Evolutionary conservation across 2,113 vertebrate genomes (phyloP).

Genomic region (western clawed frog (Xenopus tropicalis)): DNA sequence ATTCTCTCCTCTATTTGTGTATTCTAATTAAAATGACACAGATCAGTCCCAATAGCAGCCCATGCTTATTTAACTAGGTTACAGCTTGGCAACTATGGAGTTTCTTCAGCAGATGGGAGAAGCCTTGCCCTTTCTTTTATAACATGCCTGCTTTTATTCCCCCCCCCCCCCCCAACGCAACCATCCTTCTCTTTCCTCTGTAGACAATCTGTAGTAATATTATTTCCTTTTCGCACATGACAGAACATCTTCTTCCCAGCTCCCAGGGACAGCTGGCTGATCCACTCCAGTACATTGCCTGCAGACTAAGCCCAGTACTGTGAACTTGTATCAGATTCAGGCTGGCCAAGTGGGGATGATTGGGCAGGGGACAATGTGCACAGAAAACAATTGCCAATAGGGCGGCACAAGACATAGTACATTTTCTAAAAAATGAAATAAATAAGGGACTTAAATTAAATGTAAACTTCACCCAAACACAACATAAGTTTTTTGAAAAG

Average conservation of each 20-base stretch:
- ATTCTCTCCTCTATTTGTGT: conserved; percentile 21
- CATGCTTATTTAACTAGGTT: conserved; percentile 36
- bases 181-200: conserved; percentile 16
- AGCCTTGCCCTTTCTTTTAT: conserved; percentile 21
- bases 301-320: conserved; percentile 31
- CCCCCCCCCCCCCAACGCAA: background rate
- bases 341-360: conserved; percentile 29
- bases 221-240: conserved; percentile 39
- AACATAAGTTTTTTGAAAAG: too few species aligned
- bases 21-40: conserved; percentile 37
- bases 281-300: conserved; percentile 29
- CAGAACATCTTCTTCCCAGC: conserved; percentile 23
- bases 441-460: too few species aligned
- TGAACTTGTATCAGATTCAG: conserved; percentile 13
- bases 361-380: conserved; percentile 22
- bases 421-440: too few species aligned
- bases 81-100: conserved; percentile 34
- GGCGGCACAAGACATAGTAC: background rate
- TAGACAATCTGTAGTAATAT: conserved; percentile 34
- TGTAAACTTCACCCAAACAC: too few species aligned
- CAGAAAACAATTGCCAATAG: background rate
- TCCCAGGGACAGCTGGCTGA: conserved; percentile 39
- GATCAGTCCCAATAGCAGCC: conserved; percentile 32
- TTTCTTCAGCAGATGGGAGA: conserved; percentile 41
- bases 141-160: conserved; percentile 25